These are phyloP conservation scores for Tachystola acroxantha DNA, from an alignment of 2,888 invertebrate genomes.

Conservation along the genomic window DNA sequence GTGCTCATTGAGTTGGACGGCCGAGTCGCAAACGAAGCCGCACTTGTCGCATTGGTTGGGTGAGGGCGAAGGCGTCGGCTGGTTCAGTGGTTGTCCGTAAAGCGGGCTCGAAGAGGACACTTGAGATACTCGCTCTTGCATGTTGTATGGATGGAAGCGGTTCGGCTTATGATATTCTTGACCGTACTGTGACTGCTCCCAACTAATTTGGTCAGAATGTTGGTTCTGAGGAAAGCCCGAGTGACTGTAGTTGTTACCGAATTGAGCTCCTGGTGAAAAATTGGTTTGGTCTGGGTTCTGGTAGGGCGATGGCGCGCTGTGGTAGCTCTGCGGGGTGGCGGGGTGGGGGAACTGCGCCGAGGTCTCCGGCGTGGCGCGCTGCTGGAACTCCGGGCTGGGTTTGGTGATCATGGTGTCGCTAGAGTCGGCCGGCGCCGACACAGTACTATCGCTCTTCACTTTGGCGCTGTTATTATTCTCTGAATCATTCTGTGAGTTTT, in stretches of 20 bases:
- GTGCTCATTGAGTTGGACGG: constrained; percentile 86
- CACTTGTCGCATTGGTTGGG: constrained; percentile 91
- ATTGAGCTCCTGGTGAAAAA: constrained; percentile 76
- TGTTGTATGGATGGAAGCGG: constrained; percentile 72
- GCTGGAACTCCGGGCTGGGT: constrained; percentile 79
- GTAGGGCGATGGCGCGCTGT: constrained; percentile 82
- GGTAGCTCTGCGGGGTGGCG: constrained; percentile 82
- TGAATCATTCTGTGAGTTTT: constrained; percentile 75
- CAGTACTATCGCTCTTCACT: constrained; percentile 78
- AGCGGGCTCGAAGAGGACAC: constrained; percentile 75
- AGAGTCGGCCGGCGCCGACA: constrained; percentile 86
- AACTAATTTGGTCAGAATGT: constrained; percentile 66
- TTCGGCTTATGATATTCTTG: constrained; percentile 65
- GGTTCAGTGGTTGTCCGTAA: constrained; percentile 78
- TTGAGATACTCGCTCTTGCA: constrained; percentile 74
- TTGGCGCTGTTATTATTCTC: constrained; percentile 82
- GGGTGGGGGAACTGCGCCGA: constrained; percentile 79
- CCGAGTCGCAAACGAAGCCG: constrained; percentile 87
- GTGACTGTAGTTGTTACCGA: constrained; percentile 68
- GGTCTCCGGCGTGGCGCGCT: constrained; percentile 78
- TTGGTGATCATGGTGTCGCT: constrained; percentile 83
- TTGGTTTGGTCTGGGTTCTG: constrained; percentile 79
- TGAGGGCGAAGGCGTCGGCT: constrained; percentile 84
- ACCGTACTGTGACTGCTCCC: constrained; percentile 68
- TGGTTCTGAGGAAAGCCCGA: constrained; percentile 72